Conservation (phyloP, 2,113 vertebrate genomes). For the Ophiodon elongatus region DNA sequence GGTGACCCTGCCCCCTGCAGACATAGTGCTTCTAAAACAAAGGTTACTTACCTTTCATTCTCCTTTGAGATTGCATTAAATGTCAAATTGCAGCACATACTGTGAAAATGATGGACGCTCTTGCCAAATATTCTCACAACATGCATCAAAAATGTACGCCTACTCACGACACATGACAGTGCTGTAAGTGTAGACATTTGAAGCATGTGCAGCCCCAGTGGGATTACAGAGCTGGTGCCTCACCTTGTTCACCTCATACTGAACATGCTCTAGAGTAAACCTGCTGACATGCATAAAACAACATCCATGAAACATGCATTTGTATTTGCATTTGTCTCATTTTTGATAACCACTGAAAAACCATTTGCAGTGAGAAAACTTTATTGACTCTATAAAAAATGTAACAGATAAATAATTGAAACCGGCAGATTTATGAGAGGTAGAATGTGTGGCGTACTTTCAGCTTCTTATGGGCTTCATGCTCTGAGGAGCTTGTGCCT, state of each 20-base stretch:
- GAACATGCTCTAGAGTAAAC: background rate
- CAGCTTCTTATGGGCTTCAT: background rate
- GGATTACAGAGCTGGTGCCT: background rate
- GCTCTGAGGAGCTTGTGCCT: background rate
- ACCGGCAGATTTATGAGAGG: background rate
- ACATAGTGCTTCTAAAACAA: background rate
- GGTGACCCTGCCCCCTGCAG: background rate
- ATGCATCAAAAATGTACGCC: slow-evolving; percentile 13
- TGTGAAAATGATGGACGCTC: background rate
- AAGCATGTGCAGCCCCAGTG: background rate
- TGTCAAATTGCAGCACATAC: background rate
- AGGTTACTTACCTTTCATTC: background rate
- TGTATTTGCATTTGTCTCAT: background rate
- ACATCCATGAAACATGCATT: background rate
- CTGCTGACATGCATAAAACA: background rate
- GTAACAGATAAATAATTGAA: slow-evolving; percentile 4
- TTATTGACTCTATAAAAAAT: background rate
- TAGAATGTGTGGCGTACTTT: background rate
- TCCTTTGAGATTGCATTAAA: background rate
- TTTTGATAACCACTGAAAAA: background rate
- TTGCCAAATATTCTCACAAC: slow-evolving; percentile 13
- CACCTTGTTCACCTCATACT: background rate
- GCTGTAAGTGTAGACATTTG: background rate
- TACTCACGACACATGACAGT: background rate
- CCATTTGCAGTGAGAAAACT: background rate